A percentile compares a stretch with the other conserved stretches of the same genome.
Evolutionary conservation across 2,113 vertebrate species (phyloP).

Genomic region (Hoplias malabaricus): DNA sequence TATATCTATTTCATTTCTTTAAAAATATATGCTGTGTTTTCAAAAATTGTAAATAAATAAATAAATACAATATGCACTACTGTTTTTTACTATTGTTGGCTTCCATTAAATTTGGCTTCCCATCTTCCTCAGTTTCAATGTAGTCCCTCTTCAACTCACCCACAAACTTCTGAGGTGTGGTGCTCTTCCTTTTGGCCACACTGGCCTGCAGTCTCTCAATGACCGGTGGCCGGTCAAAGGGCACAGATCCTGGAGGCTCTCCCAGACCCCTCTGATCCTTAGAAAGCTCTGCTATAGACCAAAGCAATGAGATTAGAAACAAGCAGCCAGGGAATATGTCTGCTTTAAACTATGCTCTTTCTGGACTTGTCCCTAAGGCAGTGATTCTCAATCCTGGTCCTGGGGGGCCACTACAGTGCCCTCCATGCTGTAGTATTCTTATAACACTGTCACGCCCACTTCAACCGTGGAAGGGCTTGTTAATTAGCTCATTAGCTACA

Average conservation of each 20-base stretch:
- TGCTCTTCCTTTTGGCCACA: constrained; percentile 98
- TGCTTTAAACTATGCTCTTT: background rate
- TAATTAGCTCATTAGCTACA: too few species aligned
- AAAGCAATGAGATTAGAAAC: background rate
- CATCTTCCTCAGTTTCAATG: background rate
- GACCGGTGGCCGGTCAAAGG: constrained; percentile 94
- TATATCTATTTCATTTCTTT: too few species aligned
- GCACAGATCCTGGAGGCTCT: constrained; percentile 82
- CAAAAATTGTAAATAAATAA: too few species aligned
- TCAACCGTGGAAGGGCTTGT: too few species aligned
- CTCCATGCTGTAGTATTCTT: too few species aligned
- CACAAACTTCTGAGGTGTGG: constrained; percentile 98
- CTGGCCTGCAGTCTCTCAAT: constrained; percentile 94
- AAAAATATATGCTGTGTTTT: background rate
- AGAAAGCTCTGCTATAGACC: constrained; percentile 81
- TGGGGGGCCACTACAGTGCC: too few species aligned
- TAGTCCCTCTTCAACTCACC: constrained; percentile 78
- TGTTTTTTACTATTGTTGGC: background rate
- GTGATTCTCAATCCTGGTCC: too few species aligned
- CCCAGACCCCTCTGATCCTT: constrained; percentile 87
- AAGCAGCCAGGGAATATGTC: background rate
- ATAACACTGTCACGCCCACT: too few species aligned
- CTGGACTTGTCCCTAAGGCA: too few species aligned
- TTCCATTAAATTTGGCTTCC: background rate
- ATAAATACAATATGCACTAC: too few species aligned